Evolutionary conservation across 2,113 vertebrate genomes (phyloP).

Genomic region (Vulpes ferrilata): DNA sequence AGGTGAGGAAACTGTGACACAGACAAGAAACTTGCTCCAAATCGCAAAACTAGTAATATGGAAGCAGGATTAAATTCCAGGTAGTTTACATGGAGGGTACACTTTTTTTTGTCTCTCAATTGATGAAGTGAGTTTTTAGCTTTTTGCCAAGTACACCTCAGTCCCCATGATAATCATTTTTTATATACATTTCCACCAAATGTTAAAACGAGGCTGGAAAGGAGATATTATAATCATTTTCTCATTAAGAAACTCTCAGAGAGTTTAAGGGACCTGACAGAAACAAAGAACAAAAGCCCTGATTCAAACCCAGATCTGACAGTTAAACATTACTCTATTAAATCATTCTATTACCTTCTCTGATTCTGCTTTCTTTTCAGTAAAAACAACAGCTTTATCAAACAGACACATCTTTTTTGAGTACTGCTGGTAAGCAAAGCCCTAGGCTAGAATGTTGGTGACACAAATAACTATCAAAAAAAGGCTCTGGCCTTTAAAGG

Average conservation of each 20-base stretch:
- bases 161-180: neutral
- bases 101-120: neutral
- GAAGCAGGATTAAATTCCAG: neutral
- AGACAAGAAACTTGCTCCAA: neutral
- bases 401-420: conserved; percentile 45
- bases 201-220: neutral
- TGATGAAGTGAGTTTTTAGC: neutral
- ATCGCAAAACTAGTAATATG: conserved; percentile 17
- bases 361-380: conserved; percentile 46
- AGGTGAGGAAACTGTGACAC: neutral
- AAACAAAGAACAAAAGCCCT: neutral
- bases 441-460: neutral
- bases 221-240: neutral
- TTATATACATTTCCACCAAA: neutral
- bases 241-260: neutral
- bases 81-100: neutral
- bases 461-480: conserved; percentile 15
- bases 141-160: neutral
- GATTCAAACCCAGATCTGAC: neutral
- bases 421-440: neutral
- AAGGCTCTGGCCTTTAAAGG: neutral
- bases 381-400: conserved; percentile 47
- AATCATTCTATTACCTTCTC: conserved; percentile 24
- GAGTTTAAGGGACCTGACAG: neutral
- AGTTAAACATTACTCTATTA: neutral